Base-by-base conservation (phyloP, 2,888 invertebrate species). In the Acrobasis consociella region DNA sequence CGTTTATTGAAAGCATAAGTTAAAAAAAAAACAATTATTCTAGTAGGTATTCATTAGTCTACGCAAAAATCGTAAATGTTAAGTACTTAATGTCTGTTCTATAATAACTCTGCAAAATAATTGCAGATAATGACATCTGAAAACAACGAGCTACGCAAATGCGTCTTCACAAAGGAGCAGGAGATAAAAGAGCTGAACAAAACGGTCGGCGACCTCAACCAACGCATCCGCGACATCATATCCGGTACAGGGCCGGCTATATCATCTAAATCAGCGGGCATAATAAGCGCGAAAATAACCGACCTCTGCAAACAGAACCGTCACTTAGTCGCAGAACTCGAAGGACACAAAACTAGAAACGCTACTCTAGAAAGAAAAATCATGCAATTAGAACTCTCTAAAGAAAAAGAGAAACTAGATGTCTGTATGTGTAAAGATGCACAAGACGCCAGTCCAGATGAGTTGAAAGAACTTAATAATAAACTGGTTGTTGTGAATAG, bases 291-390 rank as follows among this genome's bases (percentile, higher is more conserved):
- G n/a, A 95, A 95, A 85, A 94, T 95, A 64, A 93, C 95, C 0
- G 95, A 95, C 62, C 83, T 95, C 8, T 95, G 94, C 71, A 95
- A 95, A 78, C 94, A 94, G 76, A 93, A 95, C 59, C 85, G 95
- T 42, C 95, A 95, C 70, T 91, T 94, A 64, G 93, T 93, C 3
- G 91, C 94, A 0, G 95, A 95, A 84, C 73, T 94, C 13, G 94
- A 94, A 80, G 79, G 91, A 2, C 89, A 92, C 55, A 95, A 94
- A 80, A 93, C 94, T 0, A 94, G 93, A 80, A 94, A 93, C 67
- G 88, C 93, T 9, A 87, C 87, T 61, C 74, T 94, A 7, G 93
- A 94, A 78, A 77, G 89, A 62, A 91, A 91, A 73, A 75, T 94
- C 15, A 83, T 91, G 70, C 89, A 92, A 65, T 75, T 93, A 8